Percentiles rank a stretch among this genome's conserved stretches.
phyloP scores from a whole-genome alignment of 2,797 vertebrate genomes.

The Epinephelus coioides region DNA sequence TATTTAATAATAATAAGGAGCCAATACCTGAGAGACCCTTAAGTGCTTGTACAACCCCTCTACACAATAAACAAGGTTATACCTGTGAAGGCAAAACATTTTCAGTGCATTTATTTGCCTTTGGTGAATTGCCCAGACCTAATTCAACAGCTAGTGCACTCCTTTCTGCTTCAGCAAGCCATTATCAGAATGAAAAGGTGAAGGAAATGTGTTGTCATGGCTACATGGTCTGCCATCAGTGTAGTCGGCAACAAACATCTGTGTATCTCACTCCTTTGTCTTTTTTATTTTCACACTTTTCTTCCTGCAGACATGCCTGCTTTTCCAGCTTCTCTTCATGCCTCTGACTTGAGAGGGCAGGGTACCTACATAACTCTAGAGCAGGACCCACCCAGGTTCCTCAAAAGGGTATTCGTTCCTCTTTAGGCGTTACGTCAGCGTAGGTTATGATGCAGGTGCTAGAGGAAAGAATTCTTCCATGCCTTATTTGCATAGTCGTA shows the following conservation, averaged over 20 bases:
- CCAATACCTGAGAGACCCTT: slow-evolving; percentile 29
- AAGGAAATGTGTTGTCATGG: slow-evolving; percentile 78
- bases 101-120: slow-evolving; percentile 31
- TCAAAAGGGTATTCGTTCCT: slow-evolving; percentile 45
- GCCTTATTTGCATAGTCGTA: slow-evolving; percentile 61
- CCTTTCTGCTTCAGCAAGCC: slow-evolving; percentile 48
- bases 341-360: slow-evolving; percentile 50
- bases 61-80: slow-evolving; percentile 23
- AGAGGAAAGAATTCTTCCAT: slow-evolving; percentile 62
- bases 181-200: slow-evolving; percentile 62
- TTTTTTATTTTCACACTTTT: slow-evolving; percentile 8
- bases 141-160: slow-evolving; percentile 43
- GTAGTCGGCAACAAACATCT: slow-evolving; percentile 28
- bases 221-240: slow-evolving; percentile 54
- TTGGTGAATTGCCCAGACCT: slow-evolving; percentile 25
- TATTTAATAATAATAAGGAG: neutral
- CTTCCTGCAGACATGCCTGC: slow-evolving; percentile 56
- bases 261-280: slow-evolving; percentile 40
- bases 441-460: slow-evolving; percentile 57
- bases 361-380: slow-evolving; percentile 41
- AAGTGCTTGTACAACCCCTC: slow-evolving; percentile 36
- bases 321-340: slow-evolving; percentile 73
- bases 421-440: slow-evolving; percentile 48
- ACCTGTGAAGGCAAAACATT: slow-evolving; percentile 27
- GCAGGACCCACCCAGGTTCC: slow-evolving; percentile 57